A percentile compares a stretch with the other conserved stretches of the same genome.
phyloP scores from a whole-genome alignment of 2,888 invertebrate genomes.

The Sphaeridia pumilis region DNA sequence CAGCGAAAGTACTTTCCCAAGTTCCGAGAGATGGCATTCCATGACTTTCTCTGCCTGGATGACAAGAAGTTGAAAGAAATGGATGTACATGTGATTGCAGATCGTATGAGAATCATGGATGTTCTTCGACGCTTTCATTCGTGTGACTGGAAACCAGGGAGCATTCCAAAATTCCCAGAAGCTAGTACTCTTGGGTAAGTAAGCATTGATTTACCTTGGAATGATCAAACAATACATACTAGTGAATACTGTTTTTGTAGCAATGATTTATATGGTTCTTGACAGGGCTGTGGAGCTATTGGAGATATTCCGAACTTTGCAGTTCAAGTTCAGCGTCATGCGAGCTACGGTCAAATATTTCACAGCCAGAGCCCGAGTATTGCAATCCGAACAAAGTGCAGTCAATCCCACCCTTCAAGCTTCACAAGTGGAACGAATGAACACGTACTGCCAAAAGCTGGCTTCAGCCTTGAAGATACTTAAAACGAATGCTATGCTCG shows the following conservation, averaged over 20 bases:
- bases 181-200: conserved; percentile 7
- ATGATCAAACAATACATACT: not conserved
- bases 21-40: conserved; percentile 16
- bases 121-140: conserved; percentile 16
- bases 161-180: conserved; percentile 1
- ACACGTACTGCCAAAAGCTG: not conserved
- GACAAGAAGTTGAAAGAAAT: conserved; percentile 19
- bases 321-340: conserved; percentile 5
- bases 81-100: conserved; percentile 16
- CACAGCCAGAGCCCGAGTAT: not conserved
- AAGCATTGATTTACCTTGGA: not conserved
- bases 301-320: not conserved
- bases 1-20: conserved; percentile 12
- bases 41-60: conserved; percentile 16
- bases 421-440: not conserved
- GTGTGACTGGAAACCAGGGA: conserved; percentile 15
- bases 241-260: not conserved
- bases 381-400: no score
- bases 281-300: conserved; percentile 2
- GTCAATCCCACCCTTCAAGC: conserved; percentile 3
- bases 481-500: not conserved
- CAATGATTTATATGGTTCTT: not conserved
- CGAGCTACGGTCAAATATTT: conserved; percentile 6
- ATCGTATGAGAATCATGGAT: conserved; percentile 17
- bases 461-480: not conserved